Evolutionary conservation across 2,797 vertebrate species (phyloP).

Genomic region (Gobio occitaniae): DNA sequence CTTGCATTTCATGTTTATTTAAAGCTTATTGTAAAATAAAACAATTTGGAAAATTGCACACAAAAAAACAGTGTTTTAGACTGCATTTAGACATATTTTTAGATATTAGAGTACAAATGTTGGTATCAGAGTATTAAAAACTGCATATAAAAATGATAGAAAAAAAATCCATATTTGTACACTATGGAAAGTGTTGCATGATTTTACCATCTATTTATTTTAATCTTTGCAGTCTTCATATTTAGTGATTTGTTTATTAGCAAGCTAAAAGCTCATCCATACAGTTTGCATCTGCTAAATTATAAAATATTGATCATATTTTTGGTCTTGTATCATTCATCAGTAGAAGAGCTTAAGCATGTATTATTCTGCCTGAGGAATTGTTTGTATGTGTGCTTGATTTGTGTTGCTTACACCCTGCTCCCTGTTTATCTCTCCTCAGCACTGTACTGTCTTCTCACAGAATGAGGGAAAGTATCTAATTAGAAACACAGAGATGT

Average conservation of each 20-base stretch:
- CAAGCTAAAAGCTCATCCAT: constrained; percentile 24
- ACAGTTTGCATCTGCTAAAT: constrained; percentile 26
- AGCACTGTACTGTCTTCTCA: neutral
- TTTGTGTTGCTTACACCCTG: constrained; percentile 22
- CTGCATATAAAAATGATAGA: neutral
- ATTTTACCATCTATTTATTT: neutral
- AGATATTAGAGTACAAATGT: neutral
- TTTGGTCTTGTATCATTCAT: constrained; percentile 32
- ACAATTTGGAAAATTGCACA: neutral
- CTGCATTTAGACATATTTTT: neutral
- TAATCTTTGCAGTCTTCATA: constrained; percentile 9
- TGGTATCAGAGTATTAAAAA: neutral
- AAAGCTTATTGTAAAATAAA: neutral
- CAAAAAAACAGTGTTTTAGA: neutral
- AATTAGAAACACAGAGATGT: constrained; percentile 46
- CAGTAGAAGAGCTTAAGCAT: constrained; percentile 21
- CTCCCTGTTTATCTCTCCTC: constrained; percentile 17
- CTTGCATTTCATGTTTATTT: neutral
- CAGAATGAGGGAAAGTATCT: constrained; percentile 28
- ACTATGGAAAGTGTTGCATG: neutral
- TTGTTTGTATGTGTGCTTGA: constrained; percentile 9
- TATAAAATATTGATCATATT: constrained; percentile 48
- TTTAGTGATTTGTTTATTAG: constrained; percentile 16
- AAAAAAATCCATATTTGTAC: neutral
- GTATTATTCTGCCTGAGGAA: constrained; percentile 30